Conservation (phyloP, 1,140 invertebrate species). For the Drosophila murphyi region DNA sequence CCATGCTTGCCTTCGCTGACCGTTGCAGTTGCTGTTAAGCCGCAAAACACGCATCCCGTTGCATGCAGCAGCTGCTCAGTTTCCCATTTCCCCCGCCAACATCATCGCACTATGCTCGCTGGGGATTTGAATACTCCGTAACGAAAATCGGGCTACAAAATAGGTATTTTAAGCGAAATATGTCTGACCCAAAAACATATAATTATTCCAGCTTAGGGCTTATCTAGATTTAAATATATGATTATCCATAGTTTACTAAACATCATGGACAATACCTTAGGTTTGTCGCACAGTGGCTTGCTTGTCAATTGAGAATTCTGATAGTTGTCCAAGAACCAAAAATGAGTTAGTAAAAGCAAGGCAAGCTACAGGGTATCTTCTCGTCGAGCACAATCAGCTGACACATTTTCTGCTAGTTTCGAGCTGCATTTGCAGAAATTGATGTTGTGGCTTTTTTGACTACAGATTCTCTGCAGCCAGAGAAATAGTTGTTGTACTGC, state of each 20-base stretch:
- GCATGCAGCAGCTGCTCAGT: conserved; percentile 18
- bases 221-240: too few relatives aligned
- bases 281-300: too few relatives aligned
- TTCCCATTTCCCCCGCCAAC: not conserved
- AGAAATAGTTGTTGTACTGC: conserved; percentile 16
- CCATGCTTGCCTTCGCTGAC: conserved; percentile 8
- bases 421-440: conserved; percentile 73
- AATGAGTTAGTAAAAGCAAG: too few relatives aligned
- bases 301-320: too few relatives aligned
- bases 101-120: not conserved
- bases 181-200: too few relatives aligned
- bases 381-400: not conserved
- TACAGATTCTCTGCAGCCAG: conserved; percentile 14
- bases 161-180: too few relatives aligned
- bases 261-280: too few relatives aligned
- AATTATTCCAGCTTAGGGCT: too few relatives aligned
- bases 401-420: conserved; percentile 31
- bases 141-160: not conserved
- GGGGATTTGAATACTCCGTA: conserved; percentile 7
- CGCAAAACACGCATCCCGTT: conserved; percentile 39
- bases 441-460: conserved; percentile 44
- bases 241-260: too few relatives aligned
- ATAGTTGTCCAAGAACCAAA: too few relatives aligned
- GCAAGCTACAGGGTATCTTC: not conserved
- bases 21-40: conserved; percentile 34